Conservation (phyloP, 2,888 invertebrate genomes). For the Drosophila hamatofila region DNA sequence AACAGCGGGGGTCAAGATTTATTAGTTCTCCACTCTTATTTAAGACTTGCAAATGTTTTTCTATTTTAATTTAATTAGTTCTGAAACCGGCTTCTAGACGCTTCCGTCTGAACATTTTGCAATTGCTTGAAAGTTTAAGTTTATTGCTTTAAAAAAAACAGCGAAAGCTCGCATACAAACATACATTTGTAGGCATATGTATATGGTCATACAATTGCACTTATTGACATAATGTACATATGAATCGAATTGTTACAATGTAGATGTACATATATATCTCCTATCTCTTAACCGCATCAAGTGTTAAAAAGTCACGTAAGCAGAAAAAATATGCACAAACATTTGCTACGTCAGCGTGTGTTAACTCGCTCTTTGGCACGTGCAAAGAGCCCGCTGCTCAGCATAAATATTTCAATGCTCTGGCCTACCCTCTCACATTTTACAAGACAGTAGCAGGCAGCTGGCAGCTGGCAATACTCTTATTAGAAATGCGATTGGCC, state of each 20-base stretch:
- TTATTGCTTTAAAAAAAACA: conserved; percentile 25
- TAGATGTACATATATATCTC: neutral
- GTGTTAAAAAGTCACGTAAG: conserved; percentile 60
- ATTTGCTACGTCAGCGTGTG: conserved; percentile 43
- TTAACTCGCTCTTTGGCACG: conserved; percentile 47
- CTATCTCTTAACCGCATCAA: conserved; percentile 21
- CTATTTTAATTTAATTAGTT: conserved; percentile 2
- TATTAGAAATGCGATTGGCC: conserved; percentile 56
- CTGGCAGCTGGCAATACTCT: conserved; percentile 26
- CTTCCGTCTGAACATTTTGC: conserved; percentile 26
- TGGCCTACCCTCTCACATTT: conserved; percentile 7
- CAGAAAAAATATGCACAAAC: conserved; percentile 57
- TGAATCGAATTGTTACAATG: neutral
- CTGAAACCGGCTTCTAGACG: conserved; percentile 26
- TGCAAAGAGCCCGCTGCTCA: conserved; percentile 42
- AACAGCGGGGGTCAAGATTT: conserved; percentile 20
- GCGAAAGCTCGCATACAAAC: neutral
- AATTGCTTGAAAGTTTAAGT: conserved; percentile 5
- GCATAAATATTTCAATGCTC: conserved; percentile 24
- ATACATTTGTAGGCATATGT: neutral
- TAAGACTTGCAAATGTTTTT: neutral
- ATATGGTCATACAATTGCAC: neutral
- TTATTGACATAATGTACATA: neutral
- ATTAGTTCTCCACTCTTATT: neutral
- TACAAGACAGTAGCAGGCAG: conserved; percentile 31